Conservation (phyloP, 1,140 invertebrate genomes). For the Brachystomella parvula region DNA sequence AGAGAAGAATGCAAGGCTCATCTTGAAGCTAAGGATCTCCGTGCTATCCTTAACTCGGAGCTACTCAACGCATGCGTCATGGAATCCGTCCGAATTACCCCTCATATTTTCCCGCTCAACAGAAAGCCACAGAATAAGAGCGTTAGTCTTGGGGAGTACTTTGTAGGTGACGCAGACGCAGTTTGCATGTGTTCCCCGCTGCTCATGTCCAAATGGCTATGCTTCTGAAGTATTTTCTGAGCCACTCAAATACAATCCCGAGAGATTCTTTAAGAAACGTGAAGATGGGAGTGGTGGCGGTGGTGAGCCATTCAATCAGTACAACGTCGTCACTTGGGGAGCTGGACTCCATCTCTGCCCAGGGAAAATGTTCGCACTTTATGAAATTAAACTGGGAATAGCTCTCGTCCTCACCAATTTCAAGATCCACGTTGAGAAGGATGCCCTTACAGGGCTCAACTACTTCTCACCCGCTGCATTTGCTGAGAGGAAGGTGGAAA, state of each 20-base stretch:
- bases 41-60: background rate
- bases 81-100: slow-evolving; percentile 6
- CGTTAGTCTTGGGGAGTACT: slow-evolving; percentile 8
- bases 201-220: background rate
- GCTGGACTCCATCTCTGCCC: slow-evolving; percentile 15
- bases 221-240: background rate
- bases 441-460: background rate
- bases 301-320: background rate
- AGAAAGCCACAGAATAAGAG: slow-evolving; percentile 2
- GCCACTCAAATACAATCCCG: slow-evolving; percentile 5
- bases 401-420: slow-evolving; percentile 7
- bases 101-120: slow-evolving; percentile 16
- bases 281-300: background rate
- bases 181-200: background rate
- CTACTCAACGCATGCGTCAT: slow-evolving; percentile 17
- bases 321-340: slow-evolving; percentile 14
- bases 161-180: slow-evolving; percentile 2
- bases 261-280: background rate
- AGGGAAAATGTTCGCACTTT: slow-evolving; percentile 17
- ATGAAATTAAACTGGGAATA: slow-evolving; percentile 17
- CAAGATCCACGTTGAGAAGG: background rate
- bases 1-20: background rate
- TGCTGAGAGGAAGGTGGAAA: slow-evolving; percentile 12
- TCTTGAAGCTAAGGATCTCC: background rate
- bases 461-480: slow-evolving; percentile 18